These are phyloP conservation scores for Drosophila hydei DNA, from an alignment of 1,140 invertebrate genomes.

Conservation along the genomic window DNA sequence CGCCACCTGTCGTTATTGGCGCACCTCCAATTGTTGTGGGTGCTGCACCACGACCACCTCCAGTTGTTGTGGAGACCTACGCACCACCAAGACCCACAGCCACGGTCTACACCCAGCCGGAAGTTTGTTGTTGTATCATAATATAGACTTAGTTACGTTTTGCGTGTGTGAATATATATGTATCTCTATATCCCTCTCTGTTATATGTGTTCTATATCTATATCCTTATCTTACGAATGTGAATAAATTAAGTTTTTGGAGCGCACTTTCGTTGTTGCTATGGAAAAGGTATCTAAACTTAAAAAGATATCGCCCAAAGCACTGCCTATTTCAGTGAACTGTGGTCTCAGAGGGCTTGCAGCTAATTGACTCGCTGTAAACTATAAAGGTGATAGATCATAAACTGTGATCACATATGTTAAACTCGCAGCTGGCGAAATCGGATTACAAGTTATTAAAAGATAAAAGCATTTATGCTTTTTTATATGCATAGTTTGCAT, in stretches of 20 bases:
- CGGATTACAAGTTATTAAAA: too few relatives aligned
- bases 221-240: conserved; percentile 17
- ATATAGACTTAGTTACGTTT: neutral
- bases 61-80: conserved; percentile 33
- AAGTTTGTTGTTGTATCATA: conserved; percentile 43
- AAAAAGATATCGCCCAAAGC: neutral
- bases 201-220: conserved; percentile 5
- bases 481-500: too few relatives aligned
- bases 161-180: conserved; percentile 12
- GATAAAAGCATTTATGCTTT: too few relatives aligned
- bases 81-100: conserved; percentile 12
- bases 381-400: conserved; percentile 1
- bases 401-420: neutral
- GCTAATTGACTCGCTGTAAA: neutral
- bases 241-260: conserved; percentile 52
- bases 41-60: conserved; percentile 12
- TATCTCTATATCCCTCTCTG: neutral
- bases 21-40: conserved; percentile 41
- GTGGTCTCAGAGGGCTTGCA: too few relatives aligned
- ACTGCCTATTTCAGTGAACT: neutral
- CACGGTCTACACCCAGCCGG: conserved; percentile 39
- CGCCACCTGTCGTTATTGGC: conserved; percentile 37
- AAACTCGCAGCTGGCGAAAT: too few relatives aligned
- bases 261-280: conserved; percentile 10
- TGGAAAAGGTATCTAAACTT: neutral